Percentiles rank a stretch among this genome's conserved stretches.
Evolutionary conservation across 1,140 invertebrate genomes (phyloP).

Genomic region (Heliconius eleuchia): DNA sequence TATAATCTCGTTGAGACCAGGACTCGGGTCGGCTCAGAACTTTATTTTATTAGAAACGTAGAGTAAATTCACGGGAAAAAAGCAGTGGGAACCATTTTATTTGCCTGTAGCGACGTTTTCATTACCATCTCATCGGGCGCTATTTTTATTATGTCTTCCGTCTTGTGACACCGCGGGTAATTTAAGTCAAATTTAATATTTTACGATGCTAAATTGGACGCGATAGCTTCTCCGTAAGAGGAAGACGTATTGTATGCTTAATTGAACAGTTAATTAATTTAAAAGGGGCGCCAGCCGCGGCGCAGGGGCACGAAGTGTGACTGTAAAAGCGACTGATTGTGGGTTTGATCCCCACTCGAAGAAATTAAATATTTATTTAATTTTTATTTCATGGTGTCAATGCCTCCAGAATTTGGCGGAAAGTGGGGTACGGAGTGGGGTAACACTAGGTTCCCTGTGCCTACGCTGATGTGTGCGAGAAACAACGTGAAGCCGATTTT

Average conservation of each 20-base stretch:
- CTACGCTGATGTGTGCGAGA: too few species aligned
- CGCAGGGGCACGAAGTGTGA: too few species aligned
- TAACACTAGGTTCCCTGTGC: too few species aligned
- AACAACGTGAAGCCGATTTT: too few species aligned
- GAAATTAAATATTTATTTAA: too few species aligned
- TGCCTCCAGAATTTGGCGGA: too few species aligned
- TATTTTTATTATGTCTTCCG: slow-evolving; percentile 61
- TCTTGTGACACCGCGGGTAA: slow-evolving; percentile 49
- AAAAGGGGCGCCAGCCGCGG: too few species aligned
- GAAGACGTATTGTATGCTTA: not conserved
- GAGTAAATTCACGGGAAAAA: slow-evolving; percentile 51
- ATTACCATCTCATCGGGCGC: slow-evolving; percentile 56
- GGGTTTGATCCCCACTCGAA: too few species aligned
- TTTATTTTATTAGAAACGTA: slow-evolving; percentile 68
- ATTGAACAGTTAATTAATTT: slow-evolving; percentile 1
- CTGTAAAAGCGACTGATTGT: too few species aligned
- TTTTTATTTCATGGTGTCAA: too few species aligned
- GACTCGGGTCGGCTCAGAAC: slow-evolving; percentile 52
- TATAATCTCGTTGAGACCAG: slow-evolving; percentile 61
- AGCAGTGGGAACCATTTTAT: slow-evolving; percentile 53
- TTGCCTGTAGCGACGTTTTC: slow-evolving; percentile 58
- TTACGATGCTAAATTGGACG: slow-evolving; percentile 52
- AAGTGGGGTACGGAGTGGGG: too few species aligned
- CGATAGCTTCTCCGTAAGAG: slow-evolving; percentile 38
- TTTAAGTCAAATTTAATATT: slow-evolving; percentile 67